Percentiles rank a stretch among this genome's conserved stretches.
phyloP scores from a whole-genome alignment of 2,888 invertebrate genomes.

The Pinctada fucata region DNA sequence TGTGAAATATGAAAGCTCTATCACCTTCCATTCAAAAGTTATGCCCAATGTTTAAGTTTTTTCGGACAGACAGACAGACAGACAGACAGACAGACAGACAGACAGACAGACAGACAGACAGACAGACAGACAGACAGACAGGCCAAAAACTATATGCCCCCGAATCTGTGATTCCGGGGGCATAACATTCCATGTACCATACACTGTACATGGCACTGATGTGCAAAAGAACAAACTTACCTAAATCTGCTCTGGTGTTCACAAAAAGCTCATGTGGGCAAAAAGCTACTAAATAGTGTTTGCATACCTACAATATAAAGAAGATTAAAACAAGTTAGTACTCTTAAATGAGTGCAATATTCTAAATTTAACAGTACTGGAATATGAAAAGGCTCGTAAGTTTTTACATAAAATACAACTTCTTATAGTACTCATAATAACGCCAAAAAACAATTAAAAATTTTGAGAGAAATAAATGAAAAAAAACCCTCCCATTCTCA shows the following conservation, averaged over 20 bases:
- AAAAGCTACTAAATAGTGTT: conserved; percentile 96
- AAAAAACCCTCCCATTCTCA: too few relatives aligned
- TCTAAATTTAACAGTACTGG: neutral
- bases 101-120: too few relatives aligned
- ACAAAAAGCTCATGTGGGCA: conserved; percentile 99
- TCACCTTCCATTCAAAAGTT: too few relatives aligned
- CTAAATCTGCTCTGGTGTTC: conserved; percentile 97
- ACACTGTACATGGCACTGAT: too few relatives aligned
- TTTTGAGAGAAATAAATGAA: neutral
- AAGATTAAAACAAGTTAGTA: neutral
- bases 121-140: too few relatives aligned
- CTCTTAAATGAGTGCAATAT: neutral
- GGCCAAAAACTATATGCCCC: too few relatives aligned
- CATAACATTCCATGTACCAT: too few relatives aligned
- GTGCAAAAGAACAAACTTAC: conserved; percentile 57
- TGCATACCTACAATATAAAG: conserved; percentile 88
- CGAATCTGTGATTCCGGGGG: too few relatives aligned
- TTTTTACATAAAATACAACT: neutral
- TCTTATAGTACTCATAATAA: neutral
- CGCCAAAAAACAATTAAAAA: neutral
- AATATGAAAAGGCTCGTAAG: conserved; percentile 5
- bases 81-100: too few relatives aligned
- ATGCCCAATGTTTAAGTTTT: too few relatives aligned
- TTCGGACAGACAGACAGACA: too few relatives aligned
- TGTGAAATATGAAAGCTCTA: too few relatives aligned